Evolutionary conservation across 2,888 invertebrate species (phyloP), one percentile per base, ranked within the genome.

Genomic region (Mycogona germanica): DNA sequence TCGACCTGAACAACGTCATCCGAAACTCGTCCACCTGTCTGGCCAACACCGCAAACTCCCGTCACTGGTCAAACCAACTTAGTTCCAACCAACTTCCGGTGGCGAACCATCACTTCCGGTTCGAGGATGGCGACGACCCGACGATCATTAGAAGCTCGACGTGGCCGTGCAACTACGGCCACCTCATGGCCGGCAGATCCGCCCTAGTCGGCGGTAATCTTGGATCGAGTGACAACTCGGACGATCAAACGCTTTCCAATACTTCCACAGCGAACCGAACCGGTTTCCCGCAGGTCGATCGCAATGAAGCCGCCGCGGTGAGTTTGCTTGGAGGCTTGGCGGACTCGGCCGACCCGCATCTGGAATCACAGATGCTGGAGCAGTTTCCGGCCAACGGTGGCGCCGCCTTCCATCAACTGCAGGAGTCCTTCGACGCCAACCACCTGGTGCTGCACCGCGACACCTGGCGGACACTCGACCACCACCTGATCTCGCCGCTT

Each of bases 1-100:
- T 70, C 29, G 72, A 73, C 58, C 61, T 72, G 48, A 67, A 67
- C 53, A 63, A 65, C 30, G 62, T 72, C 40, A 72, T 72, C 50
- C 62, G 73, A 28, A 65, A 66, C 41, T 72, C 72, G 1, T 71
- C 72, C 19, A 71, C 70, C 2, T 70, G 70, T 17, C 63, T 72
- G 51, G 62, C 64, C 6, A 63, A 62, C 5, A 37, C 54, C 32
- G n/a, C n/a, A n/a, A n/a, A n/a, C n/a, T n/a, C n/a, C n/a, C n/a
- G n/a, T n/a, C n/a, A n/a, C n/a, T n/a, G n/a, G n/a, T n/a, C n/a
- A n/a, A n/a, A n/a, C n/a, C n/a, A n/a, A n/a, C n/a, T n/a, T n/a
- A n/a, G n/a, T n/a, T n/a, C n/a, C n/a, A n/a, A 23, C 23, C 47
- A 9, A 19, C 17, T 3, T 23, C 30, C 19, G n/a, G n/a, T 30